These are phyloP conservation scores for Macrosoma leucophasiata DNA, from an alignment of 2,888 invertebrate species.

Conservation along the genomic window DNA sequence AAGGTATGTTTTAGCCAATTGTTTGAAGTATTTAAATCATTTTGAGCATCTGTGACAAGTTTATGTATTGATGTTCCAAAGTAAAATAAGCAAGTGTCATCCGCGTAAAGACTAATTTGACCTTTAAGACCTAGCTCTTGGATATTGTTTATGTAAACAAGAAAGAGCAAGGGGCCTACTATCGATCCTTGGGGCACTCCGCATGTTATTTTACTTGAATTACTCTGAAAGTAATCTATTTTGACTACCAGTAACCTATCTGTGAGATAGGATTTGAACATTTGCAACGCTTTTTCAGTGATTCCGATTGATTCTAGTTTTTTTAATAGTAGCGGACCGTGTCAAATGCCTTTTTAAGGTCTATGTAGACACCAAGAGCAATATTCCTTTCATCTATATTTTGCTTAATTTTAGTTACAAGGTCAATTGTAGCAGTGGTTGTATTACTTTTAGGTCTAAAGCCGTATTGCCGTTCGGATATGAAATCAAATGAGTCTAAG, in stretches of 20 bases:
- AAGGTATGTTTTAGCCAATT: slow-evolving; percentile 11
- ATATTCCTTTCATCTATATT: slow-evolving; percentile 8
- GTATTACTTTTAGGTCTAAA: slow-evolving; percentile 8
- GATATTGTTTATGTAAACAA: slow-evolving; percentile 3
- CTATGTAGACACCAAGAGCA: slow-evolving; percentile 11
- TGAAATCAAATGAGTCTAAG: slow-evolving; percentile 2
- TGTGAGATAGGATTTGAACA: slow-evolving; percentile 9
- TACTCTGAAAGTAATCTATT: slow-evolving; percentile 8
- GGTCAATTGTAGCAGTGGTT: slow-evolving; percentile 5
- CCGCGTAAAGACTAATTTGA: slow-evolving; percentile 9
- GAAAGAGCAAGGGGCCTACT: slow-evolving; percentile 9
- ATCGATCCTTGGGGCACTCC: slow-evolving; percentile 17
- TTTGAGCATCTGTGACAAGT: slow-evolving; percentile 5
- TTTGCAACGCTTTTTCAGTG: slow-evolving; percentile 5
- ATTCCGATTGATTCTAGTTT: slow-evolving; percentile 8
- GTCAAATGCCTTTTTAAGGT: slow-evolving; percentile 13
- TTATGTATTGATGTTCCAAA: slow-evolving; percentile 5
- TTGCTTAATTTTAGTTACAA: no score
- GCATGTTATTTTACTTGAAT: slow-evolving; percentile 3
- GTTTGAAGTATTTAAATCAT: slow-evolving; percentile 6
- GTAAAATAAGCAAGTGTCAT: slow-evolving; percentile 8
- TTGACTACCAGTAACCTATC: slow-evolving; percentile 12
- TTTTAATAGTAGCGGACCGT: slow-evolving; percentile 8
- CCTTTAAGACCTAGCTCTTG: slow-evolving; percentile 3
- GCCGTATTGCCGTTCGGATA: slow-evolving; percentile 6